Percentiles rank a stretch among this genome's conserved stretches.
Conservation (phyloP, 2,888 invertebrate genomes). For the Hydrotaea cyrtoneurina region DNA sequence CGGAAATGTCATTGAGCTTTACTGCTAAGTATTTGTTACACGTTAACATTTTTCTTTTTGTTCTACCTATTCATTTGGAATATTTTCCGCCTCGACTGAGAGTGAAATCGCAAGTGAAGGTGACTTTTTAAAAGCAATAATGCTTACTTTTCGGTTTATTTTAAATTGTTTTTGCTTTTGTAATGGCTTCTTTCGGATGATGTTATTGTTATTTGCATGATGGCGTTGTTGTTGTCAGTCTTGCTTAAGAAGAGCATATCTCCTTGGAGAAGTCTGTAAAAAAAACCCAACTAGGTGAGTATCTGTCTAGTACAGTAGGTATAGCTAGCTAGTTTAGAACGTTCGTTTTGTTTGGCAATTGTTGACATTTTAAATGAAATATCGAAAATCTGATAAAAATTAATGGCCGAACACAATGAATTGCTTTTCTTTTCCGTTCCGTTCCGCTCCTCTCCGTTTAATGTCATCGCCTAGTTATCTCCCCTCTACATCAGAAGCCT, state of each 20-base stretch:
- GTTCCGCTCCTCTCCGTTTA: not conserved
- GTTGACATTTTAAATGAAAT: constrained; percentile 65
- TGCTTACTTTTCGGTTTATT: constrained; percentile 9
- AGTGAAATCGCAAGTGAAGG: constrained; percentile 11
- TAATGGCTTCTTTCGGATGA: not conserved
- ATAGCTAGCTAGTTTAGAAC: not conserved
- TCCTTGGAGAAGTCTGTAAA: constrained; percentile 5
- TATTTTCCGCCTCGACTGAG: not conserved
- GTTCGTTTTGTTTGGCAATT: constrained; percentile 22
- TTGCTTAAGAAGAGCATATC: constrained; percentile 23
- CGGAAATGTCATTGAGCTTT: constrained; percentile 47
- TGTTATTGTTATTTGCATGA: not conserved
- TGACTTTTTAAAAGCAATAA: constrained; percentile 40
- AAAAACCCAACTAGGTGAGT: not conserved
- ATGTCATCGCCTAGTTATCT: not conserved
- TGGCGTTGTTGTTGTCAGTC: constrained; percentile 44
- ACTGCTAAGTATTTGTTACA: constrained; percentile 12
- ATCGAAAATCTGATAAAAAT: constrained; percentile 67
- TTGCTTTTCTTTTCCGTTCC: constrained; percentile 23
- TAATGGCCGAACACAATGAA: constrained; percentile 58
- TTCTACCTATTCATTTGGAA: not conserved
- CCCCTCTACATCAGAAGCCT: not conserved
- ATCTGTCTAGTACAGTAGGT: too few species aligned
- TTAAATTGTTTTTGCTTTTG: constrained; percentile 21
- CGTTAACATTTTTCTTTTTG: not conserved